Conservation (phyloP, 2,888 invertebrate species). For the Calliopum simillimum region DNA sequence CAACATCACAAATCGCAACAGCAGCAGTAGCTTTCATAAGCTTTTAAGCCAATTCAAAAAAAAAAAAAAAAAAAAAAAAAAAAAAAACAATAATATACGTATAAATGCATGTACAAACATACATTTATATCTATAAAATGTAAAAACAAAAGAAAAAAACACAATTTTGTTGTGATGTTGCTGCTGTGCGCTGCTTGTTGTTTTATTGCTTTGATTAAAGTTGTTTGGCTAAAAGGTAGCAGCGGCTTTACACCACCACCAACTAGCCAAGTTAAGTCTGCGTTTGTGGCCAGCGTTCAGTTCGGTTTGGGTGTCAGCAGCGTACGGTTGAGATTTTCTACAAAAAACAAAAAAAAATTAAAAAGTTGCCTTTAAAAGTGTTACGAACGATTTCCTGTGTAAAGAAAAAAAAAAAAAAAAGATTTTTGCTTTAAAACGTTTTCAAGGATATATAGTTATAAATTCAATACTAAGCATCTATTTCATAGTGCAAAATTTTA, state of each 20-base stretch:
- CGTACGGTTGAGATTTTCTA: constrained; percentile 55
- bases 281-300: constrained; percentile 50
- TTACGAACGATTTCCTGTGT: too few relatives aligned
- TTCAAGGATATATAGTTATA: too few relatives aligned
- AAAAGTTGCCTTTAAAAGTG: background rate
- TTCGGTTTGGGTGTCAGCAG: constrained; percentile 61
- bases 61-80: background rate
- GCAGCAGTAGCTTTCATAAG: background rate
- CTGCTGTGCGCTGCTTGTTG: constrained; percentile 16
- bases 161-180: constrained; percentile 6
- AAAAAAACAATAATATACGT: constrained; percentile 1
- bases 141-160: too few relatives aligned
- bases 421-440: too few relatives aligned
- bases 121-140: too few relatives aligned
- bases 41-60: constrained; percentile 12
- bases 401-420: too few relatives aligned
- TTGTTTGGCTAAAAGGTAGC: constrained; percentile 29
- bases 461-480: too few relatives aligned
- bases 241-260: constrained; percentile 19
- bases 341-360: background rate
- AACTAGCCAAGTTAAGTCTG: constrained; percentile 49
- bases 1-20: constrained; percentile 5
- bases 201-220: constrained; percentile 5
- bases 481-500: too few relatives aligned
- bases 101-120: background rate